Evolutionary conservation across 2,113 vertebrate genomes (phyloP).

Genomic region (Acrocephalus arundinaceus): DNA sequence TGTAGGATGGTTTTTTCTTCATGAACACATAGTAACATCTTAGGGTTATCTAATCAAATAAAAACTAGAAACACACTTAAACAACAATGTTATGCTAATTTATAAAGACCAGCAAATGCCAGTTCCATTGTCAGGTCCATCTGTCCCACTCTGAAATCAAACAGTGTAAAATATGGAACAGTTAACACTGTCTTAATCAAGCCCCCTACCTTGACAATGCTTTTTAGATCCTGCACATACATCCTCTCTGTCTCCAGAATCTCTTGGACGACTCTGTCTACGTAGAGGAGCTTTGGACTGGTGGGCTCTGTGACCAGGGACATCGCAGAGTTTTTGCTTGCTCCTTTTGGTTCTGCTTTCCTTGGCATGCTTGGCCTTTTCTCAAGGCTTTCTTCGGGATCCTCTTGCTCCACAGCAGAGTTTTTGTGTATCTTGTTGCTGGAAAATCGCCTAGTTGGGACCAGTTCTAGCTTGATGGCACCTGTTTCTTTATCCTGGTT

Average conservation of each 20-base stretch:
- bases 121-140: neutral
- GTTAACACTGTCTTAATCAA: neutral
- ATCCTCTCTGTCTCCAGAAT: slow-evolving; percentile 95
- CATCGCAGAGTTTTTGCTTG: slow-evolving; percentile 60
- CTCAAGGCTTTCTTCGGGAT: slow-evolving; percentile 13
- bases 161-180: neutral
- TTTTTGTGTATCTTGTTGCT: slow-evolving; percentile 70
- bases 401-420: slow-evolving; percentile 20
- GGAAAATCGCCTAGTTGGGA: slow-evolving; percentile 83
- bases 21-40: neutral
- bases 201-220: slow-evolving; percentile 90
- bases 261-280: slow-evolving; percentile 95
- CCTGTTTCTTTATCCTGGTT: slow-evolving; percentile 86
- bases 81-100: neutral
- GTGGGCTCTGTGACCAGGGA: slow-evolving; percentile 61
- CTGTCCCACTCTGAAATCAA: neutral
- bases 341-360: slow-evolving; percentile 70
- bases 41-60: neutral
- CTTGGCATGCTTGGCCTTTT: slow-evolving; percentile 37
- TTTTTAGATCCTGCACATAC: slow-evolving; percentile 93
- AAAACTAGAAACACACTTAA: neutral
- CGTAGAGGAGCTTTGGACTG: slow-evolving; percentile 89
- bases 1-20: neutral
- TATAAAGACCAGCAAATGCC: neutral
- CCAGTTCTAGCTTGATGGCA: slow-evolving; percentile 89